Base-by-base conservation (phyloP, 1,140 invertebrate species). In the Aphis gossypii region DNA sequence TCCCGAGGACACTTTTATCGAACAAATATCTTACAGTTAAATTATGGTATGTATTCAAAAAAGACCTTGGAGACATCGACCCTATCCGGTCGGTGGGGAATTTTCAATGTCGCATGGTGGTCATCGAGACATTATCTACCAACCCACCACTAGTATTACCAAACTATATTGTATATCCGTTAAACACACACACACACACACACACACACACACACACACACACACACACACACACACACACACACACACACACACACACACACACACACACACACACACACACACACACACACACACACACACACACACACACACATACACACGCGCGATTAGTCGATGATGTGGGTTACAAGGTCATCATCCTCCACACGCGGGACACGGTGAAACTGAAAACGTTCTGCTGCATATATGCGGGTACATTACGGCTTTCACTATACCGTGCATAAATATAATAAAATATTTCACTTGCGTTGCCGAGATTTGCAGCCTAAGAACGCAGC, bases 311-410 rank as follows among this genome's bases (percentile, higher is more conserved):
- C 30, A 7, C 25, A 21, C 44, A 48, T 14, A 35, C 76, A 38
- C 35, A 1, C 35, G 35, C 35, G 35, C 35, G 48, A 21, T 48
- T 30, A 86, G 35, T 30, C 48, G 91, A 51, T 41, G 82, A 92
- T 92, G 46, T 54, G 76, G 91, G 76, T 92, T 92, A 92, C 91
- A 93, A 93, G 92, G 92, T 93, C 92, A 82, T 84, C 92, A 35
- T 82, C 92, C 48, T 92, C 48, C 44, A 23, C 23, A 48, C 48
- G 9, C 68, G 44, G 44, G 25, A 51, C 60, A n/a, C 76, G 30
- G 91, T 92, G 91, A 92, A 92, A 92, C 91, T 23, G 91, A 92
- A 92, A 84, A 84, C 41, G 68, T 92, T 54, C 41, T 68, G 68
- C 90, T 38, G 38, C 51, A 87, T 51, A n/a, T 76, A 46, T 21